phyloP scores from a whole-genome alignment of 2,113 vertebrate genomes.

The Turdus rufiventris region DNA sequence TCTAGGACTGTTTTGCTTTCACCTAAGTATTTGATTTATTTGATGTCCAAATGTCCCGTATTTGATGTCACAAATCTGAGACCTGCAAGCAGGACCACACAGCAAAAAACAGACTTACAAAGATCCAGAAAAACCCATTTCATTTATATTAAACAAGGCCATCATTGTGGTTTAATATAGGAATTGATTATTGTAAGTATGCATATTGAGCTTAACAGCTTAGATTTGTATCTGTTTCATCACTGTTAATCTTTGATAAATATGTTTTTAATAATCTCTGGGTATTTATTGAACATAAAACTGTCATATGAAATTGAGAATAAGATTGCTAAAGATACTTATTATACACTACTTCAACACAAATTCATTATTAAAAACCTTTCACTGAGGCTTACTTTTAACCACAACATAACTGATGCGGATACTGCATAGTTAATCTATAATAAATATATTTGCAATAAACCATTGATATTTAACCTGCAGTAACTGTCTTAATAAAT shows the following conservation, averaged over 20 bases:
- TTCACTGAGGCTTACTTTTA: constrained; percentile 41
- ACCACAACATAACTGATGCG: neutral
- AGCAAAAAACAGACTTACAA: neutral
- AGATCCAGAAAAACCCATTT: neutral
- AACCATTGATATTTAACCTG: constrained; percentile 60
- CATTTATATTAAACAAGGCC: constrained; percentile 56
- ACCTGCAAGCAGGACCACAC: neutral
- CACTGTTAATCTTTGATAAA: constrained; percentile 77
- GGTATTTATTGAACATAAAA: constrained; percentile 75
- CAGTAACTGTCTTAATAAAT: constrained; percentile 54
- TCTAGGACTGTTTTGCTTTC: neutral
- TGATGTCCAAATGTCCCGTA: neutral
- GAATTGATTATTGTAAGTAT: constrained; percentile 70
- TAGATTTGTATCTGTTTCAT: constrained; percentile 72
- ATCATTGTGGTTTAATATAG: constrained; percentile 60
- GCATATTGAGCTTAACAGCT: constrained; percentile 64
- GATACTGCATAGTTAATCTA: constrained; percentile 12
- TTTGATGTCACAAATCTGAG: neutral
- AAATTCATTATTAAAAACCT: constrained; percentile 48
- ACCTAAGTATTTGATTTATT: neutral
- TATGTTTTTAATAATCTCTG: constrained; percentile 78
- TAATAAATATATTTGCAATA: constrained; percentile 51
- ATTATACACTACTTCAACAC: constrained; percentile 4
- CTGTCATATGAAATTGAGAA: constrained; percentile 58
- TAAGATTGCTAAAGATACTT: constrained; percentile 50